Percentiles rank a stretch among this genome's conserved stretches.
Conservation (phyloP, 2,113 vertebrate genomes). For the Triplophysa dalaica region DNA sequence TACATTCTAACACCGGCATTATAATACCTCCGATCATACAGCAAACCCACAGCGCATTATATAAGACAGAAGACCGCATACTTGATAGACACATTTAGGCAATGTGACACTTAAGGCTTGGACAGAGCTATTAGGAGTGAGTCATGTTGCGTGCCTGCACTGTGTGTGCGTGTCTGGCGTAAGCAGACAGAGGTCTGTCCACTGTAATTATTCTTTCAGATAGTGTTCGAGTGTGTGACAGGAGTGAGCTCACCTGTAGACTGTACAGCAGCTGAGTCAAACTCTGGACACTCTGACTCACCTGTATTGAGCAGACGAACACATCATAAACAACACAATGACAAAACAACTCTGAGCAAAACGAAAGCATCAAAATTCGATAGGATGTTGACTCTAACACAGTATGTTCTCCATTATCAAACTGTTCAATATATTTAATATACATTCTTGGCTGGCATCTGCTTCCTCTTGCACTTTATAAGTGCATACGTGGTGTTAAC, state of each 20-base stretch:
- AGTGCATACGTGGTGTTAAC: neutral
- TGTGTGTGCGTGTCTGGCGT: neutral
- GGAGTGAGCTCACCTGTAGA: slow-evolving; percentile 82
- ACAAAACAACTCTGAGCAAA: no score
- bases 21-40: neutral
- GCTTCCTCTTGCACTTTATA: neutral
- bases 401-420: neutral
- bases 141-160: neutral
- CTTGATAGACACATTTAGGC: neutral
- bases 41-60: neutral
- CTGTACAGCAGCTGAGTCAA: slow-evolving; percentile 91
- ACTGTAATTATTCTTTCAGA: slow-evolving; percentile 32
- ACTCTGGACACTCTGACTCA: slow-evolving; percentile 87
- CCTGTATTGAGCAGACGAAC: slow-evolving; percentile 66
- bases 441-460: neutral
- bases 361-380: neutral
- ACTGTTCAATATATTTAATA: neutral
- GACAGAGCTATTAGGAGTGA: neutral
- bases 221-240: slow-evolving; percentile 25
- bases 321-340: neutral
- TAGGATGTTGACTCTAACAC: neutral
- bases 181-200: slow-evolving; percentile 10
- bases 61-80: neutral
- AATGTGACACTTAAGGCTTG: neutral
- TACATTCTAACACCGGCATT: neutral